phyloP scores from a whole-genome alignment of 2,113 vertebrate genomes.

The Channa maculata region DNA sequence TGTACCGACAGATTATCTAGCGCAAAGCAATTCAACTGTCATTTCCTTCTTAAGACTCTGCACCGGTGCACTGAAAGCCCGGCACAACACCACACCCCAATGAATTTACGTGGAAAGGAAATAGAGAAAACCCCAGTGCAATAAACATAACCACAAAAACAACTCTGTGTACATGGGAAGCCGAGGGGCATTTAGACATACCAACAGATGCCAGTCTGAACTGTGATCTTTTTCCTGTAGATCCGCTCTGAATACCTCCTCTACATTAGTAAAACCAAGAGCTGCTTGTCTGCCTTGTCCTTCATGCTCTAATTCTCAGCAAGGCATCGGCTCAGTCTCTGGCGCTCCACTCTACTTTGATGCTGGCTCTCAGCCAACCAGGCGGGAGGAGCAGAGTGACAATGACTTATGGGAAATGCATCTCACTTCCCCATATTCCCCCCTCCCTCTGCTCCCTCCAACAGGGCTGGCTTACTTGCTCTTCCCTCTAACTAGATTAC shows the following conservation, averaged over 20 bases:
- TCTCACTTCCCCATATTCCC: conserved; percentile 76
- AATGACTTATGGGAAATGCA: conserved; percentile 85
- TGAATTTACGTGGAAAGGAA: conserved; percentile 65
- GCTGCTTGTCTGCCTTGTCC: conserved; percentile 29
- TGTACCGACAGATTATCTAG: conserved; percentile 33
- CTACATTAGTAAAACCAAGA: conserved; percentile 36
- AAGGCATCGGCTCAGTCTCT: conserved; percentile 23
- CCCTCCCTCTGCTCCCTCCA: conserved; percentile 48
- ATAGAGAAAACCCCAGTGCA: conserved; percentile 37
- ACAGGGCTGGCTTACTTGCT: conserved; percentile 25
- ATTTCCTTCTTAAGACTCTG: conserved; percentile 55
- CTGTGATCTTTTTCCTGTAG: conserved; percentile 16
- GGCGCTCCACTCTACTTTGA: conserved; percentile 30
- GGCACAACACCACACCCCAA: conserved; percentile 57
- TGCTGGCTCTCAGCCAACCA: conserved; percentile 66
- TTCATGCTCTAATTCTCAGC: conserved; percentile 45
- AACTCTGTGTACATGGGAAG: conserved; percentile 22
- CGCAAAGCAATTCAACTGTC: conserved; percentile 49
- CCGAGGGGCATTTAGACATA: conserved; percentile 29
- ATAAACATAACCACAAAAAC: conserved; percentile 53
- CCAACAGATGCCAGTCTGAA: conserved; percentile 47
- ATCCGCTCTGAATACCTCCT: conserved; percentile 15
- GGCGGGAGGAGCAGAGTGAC: conserved; percentile 63
- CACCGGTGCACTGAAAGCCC: conserved; percentile 29
- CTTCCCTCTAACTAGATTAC: conserved; percentile 47